phyloP scores from a whole-genome alignment of 2,113 vertebrate species.

The Miniopterus natalensis region DNA sequence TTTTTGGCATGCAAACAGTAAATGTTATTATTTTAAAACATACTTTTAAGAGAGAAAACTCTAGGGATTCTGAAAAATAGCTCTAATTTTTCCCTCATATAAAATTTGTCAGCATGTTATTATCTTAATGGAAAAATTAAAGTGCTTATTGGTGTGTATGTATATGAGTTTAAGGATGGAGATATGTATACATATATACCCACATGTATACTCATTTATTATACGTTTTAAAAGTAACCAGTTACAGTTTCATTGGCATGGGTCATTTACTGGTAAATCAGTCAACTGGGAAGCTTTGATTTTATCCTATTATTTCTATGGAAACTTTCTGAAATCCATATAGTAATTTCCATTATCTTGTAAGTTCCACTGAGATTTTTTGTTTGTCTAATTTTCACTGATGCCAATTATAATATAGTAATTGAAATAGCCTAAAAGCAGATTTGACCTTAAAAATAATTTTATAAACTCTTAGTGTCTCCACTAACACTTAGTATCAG shows the following conservation, averaged over 20 bases:
- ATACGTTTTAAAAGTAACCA: slow-evolving; percentile 23
- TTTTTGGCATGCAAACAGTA: background rate
- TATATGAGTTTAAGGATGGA: background rate
- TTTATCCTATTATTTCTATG: slow-evolving; percentile 26
- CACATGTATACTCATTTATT: background rate
- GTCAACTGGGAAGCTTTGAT: background rate
- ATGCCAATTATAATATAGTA: slow-evolving; percentile 36
- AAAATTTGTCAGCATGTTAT: background rate
- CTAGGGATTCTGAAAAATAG: background rate
- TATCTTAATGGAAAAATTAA: slow-evolving; percentile 10
- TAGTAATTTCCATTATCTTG: background rate
- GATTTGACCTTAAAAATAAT: background rate
- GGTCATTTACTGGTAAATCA: background rate
- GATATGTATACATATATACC: background rate
- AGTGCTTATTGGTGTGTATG: background rate
- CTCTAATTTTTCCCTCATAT: background rate
- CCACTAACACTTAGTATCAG: background rate
- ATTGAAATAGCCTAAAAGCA: slow-evolving; percentile 24
- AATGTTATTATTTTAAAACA: background rate
- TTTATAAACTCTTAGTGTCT: slow-evolving; percentile 1
- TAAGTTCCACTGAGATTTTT: background rate
- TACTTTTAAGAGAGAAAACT: background rate
- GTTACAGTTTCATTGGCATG: background rate
- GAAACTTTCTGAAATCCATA: background rate
- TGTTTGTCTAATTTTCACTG: background rate